Evolutionary conservation across 1,140 invertebrate genomes (phyloP), one percentile per base, ranked within the genome.

Genomic region (Gonioctena quinquepunctata): DNA sequence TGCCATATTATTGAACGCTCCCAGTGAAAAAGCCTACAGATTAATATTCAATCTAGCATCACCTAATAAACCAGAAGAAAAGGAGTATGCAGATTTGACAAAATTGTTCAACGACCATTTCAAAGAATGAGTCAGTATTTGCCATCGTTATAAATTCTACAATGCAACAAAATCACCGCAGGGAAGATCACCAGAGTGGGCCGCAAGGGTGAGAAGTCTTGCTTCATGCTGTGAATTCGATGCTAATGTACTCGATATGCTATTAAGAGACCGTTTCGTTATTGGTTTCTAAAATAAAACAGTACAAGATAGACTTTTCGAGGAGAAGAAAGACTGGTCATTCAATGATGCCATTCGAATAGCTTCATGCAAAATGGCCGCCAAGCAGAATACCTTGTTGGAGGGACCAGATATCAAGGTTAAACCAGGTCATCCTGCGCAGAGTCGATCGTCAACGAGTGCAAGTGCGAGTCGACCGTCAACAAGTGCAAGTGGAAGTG

Each of bases 21-120:
- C 64, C 7, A 33, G 49, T 57, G 68, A 69, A 63, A 60, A 52
- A 18, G 42, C 68, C 11, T 69, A 69, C 33, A 62, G 64, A 33
- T 19, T 69, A 22, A 61, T 68, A n/a, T 69, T 48, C 52, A 69
- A 63, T n/a, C 42, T 63, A 63, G 26, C 64, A 42, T 42, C 28
- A 33, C 21, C 68, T 42, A 22, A 50, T 11, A 11, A 50, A 19
- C 68, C 68, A 23, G 60, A 79, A 76, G 48, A 66, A 56, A 71
- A 21, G 27, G 27, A 25, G 11, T 64, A 60, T 66, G 48, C 57
- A 16, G 62, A 63, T 23, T 25, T 69, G 7, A 42, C 50, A 11
- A 19, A 62, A n/a, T 28, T 56, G 21, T 50, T 72, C 13, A 19
- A 72, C 21, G 18, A 54, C 64, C 18, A 64, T 57, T 69, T 52